Evolutionary conservation across 2,888 invertebrate species (phyloP), one percentile per base, ranked within the genome.

Genomic region (Spisula subtruncata): DNA sequence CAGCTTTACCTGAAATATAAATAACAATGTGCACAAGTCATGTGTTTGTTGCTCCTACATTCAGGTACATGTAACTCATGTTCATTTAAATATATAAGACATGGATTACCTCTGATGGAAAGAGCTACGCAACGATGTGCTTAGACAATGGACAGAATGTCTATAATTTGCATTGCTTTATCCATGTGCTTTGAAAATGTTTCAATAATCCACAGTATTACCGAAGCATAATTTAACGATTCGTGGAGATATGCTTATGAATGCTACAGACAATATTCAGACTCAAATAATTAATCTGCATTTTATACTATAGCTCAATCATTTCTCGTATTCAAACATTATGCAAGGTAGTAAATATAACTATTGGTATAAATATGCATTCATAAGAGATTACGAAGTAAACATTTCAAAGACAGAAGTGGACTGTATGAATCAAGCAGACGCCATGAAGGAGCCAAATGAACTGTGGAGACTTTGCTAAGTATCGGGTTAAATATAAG

Each of bases 1-100:
- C 99, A 66, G 99, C 99, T 97, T 99, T 99, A 25, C 99, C 99
- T 99, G 96, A 66, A 25, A 66, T 8, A 66, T 66, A 66, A 66
- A 66, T 25, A 2, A n/a, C 25, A 66, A 14, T 29, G 35, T 14
- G 41, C 18, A 25, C 32, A 75, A 18, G 14, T 51, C 41, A 51
- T 51, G n/a, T n/a, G n/a, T n/a, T n/a, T n/a, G n/a, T n/a, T n/a
- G n/a, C n/a, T n/a, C n/a, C n/a, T n/a, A n/a, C n/a, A n/a, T n/a
- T n/a, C n/a, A n/a, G n/a, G n/a, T n/a, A n/a, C n/a, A n/a, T n/a
- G n/a, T n/a, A n/a, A n/a, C n/a, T n/a, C n/a, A n/a, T n/a, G n/a
- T n/a, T n/a, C n/a, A n/a, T n/a, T n/a, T n/a, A n/a, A n/a, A n/a
- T n/a, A n/a, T n/a, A n/a, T n/a, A n/a, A n/a, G n/a, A n/a, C n/a